Base-by-base conservation (phyloP, 2,888 invertebrate species). In the Acleris holmiana region DNA sequence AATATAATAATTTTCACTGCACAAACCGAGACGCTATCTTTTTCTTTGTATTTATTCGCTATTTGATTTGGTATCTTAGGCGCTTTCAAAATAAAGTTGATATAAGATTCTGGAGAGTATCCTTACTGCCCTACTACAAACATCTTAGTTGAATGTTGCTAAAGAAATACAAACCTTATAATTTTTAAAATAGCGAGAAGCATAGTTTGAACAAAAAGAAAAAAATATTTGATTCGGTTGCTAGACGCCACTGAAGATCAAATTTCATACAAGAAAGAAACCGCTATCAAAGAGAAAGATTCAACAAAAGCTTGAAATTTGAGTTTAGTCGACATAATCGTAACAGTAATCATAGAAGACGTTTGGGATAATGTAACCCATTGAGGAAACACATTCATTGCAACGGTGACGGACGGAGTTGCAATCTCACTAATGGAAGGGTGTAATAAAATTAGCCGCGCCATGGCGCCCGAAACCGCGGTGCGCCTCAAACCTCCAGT, bases 381-480 rank as follows among this genome's bases (percentile, higher is more conserved):
- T 53, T 29, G 50, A 40, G 58, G 51, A 63, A 58, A 58, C 57
- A 49, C 56, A 58, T 58, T 57, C 58, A 57, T 51, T 63, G 63
- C 58, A 63, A 53, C 13, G 35, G 50, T 57, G 60, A 50, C 23
- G 58, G 62, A 47, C 54, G 17, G 54, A 63, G 63, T 50, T 66
- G 62, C 66, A 58, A 66, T 66, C 53, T 48, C 41, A 54, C 62
- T 66, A 66, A 66, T 66, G 62, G 62, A 58, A 41, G 57, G 53
- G 58, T 15, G 41, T 62, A 58, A 66, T 62, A 51, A 57, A 66
- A 61, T 66, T 66, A 66, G 47, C n/a, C 57, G 48, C 57, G 47
- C 56, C 61, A 53, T 66, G 57, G n/a, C 35, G 51, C 50, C 53
- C 54, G 51, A 17, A 62, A 66, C 62, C 53, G 62, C 66, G 62